Percentiles rank a stretch among this genome's conserved stretches.
Evolutionary conservation across 2,888 invertebrate species (phyloP).

Genomic region (Bimastos eiseni): DNA sequence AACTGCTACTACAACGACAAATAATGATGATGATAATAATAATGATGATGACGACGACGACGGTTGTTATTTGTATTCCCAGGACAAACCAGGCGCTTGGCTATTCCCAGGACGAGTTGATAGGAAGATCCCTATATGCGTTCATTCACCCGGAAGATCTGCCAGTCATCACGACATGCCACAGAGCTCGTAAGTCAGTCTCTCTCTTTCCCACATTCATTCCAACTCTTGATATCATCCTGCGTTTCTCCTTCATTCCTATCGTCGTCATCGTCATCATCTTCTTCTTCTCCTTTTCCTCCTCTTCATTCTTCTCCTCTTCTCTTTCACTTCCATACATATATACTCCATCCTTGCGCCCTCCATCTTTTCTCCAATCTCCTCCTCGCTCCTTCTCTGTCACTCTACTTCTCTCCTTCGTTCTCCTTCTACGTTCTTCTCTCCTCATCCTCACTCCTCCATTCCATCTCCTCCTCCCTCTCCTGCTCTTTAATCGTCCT

Average conservation of each 20-base stretch:
- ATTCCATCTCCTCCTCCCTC: neutral
- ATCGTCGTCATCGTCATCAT: neutral
- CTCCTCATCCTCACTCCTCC: neutral
- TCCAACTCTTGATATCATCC: neutral
- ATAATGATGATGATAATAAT: neutral
- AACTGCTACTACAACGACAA: neutral
- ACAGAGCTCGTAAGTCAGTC: constrained; percentile 48
- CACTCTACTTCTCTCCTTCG: too few species aligned
- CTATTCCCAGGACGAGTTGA: constrained; percentile 47
- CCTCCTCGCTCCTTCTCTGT: neutral
- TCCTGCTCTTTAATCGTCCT: too few species aligned
- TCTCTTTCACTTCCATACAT: neutral
- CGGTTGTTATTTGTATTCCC: constrained; percentile 25
- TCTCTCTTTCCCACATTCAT: neutral
- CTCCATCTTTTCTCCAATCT: neutral
- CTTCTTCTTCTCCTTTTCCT: neutral
- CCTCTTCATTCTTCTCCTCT: neutral
- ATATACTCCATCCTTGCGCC: neutral
- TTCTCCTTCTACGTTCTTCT: too few species aligned
- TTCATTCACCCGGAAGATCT: constrained; percentile 53
- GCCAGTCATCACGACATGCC: constrained; percentile 47
- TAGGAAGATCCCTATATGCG: constrained; percentile 48
- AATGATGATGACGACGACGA: neutral
- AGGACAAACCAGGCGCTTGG: constrained; percentile 48
- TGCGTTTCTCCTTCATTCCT: neutral